Conservation (phyloP, 2,888 invertebrate genomes). For the Ormyrus rosae region DNA sequence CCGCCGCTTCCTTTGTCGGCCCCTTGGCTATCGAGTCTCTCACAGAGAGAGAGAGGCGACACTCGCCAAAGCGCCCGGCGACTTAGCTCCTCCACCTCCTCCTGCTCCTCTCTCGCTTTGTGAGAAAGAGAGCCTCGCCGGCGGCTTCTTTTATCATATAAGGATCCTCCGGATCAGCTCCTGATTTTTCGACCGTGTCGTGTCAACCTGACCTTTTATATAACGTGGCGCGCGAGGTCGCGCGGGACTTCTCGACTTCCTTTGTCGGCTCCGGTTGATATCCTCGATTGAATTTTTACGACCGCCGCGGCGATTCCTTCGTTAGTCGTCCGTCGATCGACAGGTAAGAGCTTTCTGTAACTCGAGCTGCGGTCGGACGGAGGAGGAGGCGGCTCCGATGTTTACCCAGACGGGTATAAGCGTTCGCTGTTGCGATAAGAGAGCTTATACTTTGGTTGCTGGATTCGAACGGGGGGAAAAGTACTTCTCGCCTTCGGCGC, state of each 20-base stretch:
- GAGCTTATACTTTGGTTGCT: too few species aligned
- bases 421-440: too few species aligned
- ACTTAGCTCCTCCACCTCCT: conserved; percentile 1
- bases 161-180: conserved; percentile 26
- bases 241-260: neutral
- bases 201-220: neutral
- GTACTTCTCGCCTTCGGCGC: too few species aligned
- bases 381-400: neutral
- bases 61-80: conserved; percentile 8
- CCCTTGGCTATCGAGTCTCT: conserved; percentile 6
- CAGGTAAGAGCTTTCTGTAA: neutral
- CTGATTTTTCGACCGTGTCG: conserved; percentile 30
- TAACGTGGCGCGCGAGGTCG: too few species aligned
- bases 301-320: too few species aligned
- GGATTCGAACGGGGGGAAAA: too few species aligned
- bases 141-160: conserved; percentile 27
- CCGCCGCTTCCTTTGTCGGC: neutral
- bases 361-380: neutral
- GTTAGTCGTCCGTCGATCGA: neutral
- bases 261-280: neutral
- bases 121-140: neutral
- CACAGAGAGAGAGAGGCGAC: neutral
- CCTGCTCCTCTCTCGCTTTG: conserved; percentile 8
- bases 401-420: too few species aligned
- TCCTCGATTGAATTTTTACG: conserved; percentile 30